Evolutionary conservation across 1,140 invertebrate genomes (phyloP).

Genomic region (Gonioctena quinquepunctata): DNA sequence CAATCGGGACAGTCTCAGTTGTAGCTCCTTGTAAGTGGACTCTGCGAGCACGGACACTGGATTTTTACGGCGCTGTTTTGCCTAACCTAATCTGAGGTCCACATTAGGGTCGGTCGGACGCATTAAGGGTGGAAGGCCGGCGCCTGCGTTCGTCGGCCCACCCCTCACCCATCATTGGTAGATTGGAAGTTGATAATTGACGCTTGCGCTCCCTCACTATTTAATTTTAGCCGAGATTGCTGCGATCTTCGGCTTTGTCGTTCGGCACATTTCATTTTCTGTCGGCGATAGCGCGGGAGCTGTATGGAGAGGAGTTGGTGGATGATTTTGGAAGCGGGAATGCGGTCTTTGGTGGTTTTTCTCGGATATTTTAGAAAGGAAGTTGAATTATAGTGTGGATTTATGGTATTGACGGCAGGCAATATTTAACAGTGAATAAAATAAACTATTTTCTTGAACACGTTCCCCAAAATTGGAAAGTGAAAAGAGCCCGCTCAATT

Average conservation of each 20-base stretch:
- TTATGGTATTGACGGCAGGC: too few species aligned
- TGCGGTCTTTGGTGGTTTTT: too few species aligned
- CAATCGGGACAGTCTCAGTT: too few species aligned
- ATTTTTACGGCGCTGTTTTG: slow-evolving; percentile 44
- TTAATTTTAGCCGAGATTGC: slow-evolving; percentile 35
- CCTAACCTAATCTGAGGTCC: slow-evolving; percentile 49
- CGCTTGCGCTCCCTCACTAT: slow-evolving; percentile 40
- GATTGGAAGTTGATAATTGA: slow-evolving; percentile 38
- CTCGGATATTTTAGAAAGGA: too few species aligned
- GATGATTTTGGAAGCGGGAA: not conserved
- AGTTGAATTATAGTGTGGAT: too few species aligned
- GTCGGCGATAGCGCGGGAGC: not conserved
- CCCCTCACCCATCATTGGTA: slow-evolving; percentile 42
- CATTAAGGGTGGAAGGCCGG: slow-evolving; percentile 46
- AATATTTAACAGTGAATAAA: too few species aligned
- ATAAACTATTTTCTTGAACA: too few species aligned
- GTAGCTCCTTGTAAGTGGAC: not conserved
- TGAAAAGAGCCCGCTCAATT: too few species aligned
- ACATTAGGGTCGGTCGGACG: slow-evolving; percentile 48
- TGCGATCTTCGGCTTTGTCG: slow-evolving; percentile 21
- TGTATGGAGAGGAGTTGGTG: not conserved
- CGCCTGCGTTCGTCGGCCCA: slow-evolving; percentile 38
- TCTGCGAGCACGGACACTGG: slow-evolving; percentile 18
- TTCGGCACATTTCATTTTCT: slow-evolving; percentile 11
- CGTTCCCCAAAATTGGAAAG: too few species aligned